A percentile compares a stretch with the other conserved stretches of the same genome.
These are phyloP conservation scores for Tetranychus truncatus DNA, from an alignment of 2,888 invertebrate species.

Conservation along the genomic window DNA sequence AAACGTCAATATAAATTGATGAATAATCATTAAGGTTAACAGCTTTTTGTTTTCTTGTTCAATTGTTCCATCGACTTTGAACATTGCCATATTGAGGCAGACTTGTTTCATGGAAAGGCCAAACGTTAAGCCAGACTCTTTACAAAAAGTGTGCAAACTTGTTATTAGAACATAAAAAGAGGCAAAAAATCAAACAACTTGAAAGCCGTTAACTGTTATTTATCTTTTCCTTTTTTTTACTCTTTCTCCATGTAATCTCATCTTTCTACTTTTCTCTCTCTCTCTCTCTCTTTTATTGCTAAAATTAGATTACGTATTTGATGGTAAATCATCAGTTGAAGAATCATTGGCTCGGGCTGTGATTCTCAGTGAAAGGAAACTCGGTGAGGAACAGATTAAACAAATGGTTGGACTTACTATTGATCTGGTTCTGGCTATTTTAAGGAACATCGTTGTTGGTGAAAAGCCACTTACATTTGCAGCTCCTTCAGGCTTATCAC, in stretches of 20 bases:
- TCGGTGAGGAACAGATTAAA: slow-evolving; percentile 26
- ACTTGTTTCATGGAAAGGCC: too few species aligned
- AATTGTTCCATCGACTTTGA: not conserved
- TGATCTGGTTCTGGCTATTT: slow-evolving; percentile 26
- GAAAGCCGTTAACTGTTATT: too few species aligned
- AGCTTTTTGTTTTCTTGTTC: not conserved
- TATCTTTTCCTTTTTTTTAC: not conserved
- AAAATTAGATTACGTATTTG: slow-evolving; percentile 27
- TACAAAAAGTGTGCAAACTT: too few species aligned
- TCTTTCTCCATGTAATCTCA: not conserved
- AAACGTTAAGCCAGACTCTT: too few species aligned
- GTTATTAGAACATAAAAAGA: too few species aligned
- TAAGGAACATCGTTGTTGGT: slow-evolving; percentile 28
- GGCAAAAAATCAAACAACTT: too few species aligned
- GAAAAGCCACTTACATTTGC: slow-evolving; percentile 28
- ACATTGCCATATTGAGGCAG: not conserved
- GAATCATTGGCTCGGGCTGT: slow-evolving; percentile 27
- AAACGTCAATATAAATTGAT: not conserved
- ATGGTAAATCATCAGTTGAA: slow-evolving; percentile 27
- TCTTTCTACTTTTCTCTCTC: not conserved
- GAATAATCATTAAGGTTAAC: slow-evolving; percentile 1
- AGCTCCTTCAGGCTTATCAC: slow-evolving; percentile 27
- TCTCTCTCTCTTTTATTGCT: not conserved
- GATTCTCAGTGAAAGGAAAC: slow-evolving; percentile 26
- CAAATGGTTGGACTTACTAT: slow-evolving; percentile 27